phyloP scores from a whole-genome alignment of 2,797 vertebrate species.

The Hippoglossus hippoglossus region DNA sequence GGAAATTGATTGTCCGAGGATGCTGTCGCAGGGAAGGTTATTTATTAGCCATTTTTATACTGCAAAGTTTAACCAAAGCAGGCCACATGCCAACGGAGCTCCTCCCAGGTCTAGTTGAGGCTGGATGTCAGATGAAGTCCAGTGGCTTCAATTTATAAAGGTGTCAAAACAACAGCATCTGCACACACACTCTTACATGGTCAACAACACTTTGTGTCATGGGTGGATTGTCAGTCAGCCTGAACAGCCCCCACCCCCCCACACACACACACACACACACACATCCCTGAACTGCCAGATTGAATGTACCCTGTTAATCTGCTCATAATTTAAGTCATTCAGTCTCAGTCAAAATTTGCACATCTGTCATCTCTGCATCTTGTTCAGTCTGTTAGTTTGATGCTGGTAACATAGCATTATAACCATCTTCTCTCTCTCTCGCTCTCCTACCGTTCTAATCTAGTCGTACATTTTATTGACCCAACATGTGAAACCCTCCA shows the following conservation, averaged over 20 bases:
- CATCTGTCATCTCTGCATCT: constrained; percentile 68
- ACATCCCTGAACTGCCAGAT: constrained; percentile 47
- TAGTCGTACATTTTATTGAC: no score
- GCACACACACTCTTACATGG: constrained; percentile 19
- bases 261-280: neutral
- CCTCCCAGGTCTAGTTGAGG: neutral
- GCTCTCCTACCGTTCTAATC: no score
- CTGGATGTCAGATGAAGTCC: constrained; percentile 4
- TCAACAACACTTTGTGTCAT: constrained; percentile 21
- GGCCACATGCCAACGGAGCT: neutral
- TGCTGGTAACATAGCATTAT: neutral
- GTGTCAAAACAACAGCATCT: constrained; percentile 22
- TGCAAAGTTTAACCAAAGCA: neutral
- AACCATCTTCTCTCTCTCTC: neutral
- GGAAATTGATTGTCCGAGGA: constrained; percentile 17
- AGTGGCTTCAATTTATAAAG: constrained; percentile 25
- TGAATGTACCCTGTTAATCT: constrained; percentile 70
- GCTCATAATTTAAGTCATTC: constrained; percentile 71
- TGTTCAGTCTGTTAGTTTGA: constrained; percentile 37
- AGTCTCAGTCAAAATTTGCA: constrained; percentile 60
- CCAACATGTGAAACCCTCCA: neutral
- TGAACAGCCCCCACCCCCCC: neutral
- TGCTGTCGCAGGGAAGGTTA: neutral
- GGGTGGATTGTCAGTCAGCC: constrained; percentile 49
- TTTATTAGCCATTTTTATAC: constrained; percentile 14